Evolutionary conservation across 2,888 invertebrate species (phyloP).

Genomic region (Nomada flava): DNA sequence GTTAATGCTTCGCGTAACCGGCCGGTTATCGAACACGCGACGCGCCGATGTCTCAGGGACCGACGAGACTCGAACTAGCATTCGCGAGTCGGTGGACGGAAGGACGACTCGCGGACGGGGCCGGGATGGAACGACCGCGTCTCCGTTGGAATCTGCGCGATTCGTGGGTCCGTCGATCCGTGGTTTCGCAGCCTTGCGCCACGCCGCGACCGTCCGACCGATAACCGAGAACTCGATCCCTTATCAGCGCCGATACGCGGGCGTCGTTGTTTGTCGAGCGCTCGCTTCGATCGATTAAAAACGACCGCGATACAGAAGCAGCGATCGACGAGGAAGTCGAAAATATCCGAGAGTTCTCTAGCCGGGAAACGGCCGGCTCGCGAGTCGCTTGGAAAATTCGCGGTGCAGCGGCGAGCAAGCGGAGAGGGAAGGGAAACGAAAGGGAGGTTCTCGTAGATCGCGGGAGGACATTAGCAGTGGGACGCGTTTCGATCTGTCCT

Average conservation of each 20-base stretch:
- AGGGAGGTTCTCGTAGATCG: conserved; percentile 52
- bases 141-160: too few relatives aligned
- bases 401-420: background rate
- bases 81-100: too few relatives aligned
- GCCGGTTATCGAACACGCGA: conserved; percentile 30
- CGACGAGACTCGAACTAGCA: background rate
- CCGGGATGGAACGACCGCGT: too few relatives aligned
- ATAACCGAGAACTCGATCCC: background rate
- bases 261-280: conserved; percentile 8
- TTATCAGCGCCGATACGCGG: conserved; percentile 3
- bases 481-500: conserved; percentile 71
- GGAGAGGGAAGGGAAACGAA: too few relatives aligned
- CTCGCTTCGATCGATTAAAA: conserved; percentile 6
- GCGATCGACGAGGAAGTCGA: background rate
- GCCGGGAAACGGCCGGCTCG: background rate
- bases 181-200: too few relatives aligned
- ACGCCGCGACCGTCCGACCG: background rate
- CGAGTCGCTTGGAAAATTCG: background rate
- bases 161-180: too few relatives aligned
- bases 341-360: background rate
- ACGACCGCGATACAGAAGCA: background rate
- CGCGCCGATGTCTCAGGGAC: conserved; percentile 22
- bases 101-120: too few relatives aligned
- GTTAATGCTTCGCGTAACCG: conserved; percentile 51
- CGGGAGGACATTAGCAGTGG: conserved; percentile 37